Percentiles rank a stretch among this genome's conserved stretches.
Evolutionary conservation across 2,797 vertebrate species (phyloP).

Genomic region (Cyclopterus lumpus): DNA sequence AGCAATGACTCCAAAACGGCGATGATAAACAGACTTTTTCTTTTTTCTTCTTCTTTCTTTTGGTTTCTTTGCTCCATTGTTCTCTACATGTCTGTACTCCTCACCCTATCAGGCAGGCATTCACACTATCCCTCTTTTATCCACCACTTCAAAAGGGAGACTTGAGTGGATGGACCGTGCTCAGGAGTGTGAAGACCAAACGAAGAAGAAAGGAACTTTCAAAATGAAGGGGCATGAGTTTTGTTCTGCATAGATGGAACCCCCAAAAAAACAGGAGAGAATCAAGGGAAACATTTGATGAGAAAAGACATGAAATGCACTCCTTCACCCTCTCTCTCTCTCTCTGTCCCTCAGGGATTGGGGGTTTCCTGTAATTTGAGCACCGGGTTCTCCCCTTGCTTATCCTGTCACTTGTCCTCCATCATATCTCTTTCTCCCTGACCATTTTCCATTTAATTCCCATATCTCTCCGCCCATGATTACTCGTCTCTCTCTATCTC

Average conservation of each 20-base stretch:
- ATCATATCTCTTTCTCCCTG: constrained; percentile 48
- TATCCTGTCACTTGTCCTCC: constrained; percentile 64
- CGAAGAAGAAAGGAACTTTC: constrained; percentile 65
- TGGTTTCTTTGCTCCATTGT: constrained; percentile 66
- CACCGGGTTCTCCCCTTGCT: constrained; percentile 59
- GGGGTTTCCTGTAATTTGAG: constrained; percentile 79
- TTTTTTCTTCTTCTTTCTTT: constrained; percentile 34
- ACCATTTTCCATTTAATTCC: constrained; percentile 36
- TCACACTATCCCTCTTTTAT: constrained; percentile 67
- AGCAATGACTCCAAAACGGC: constrained; percentile 56
- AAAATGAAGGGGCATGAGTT: constrained; percentile 46
- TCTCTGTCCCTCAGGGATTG: constrained; percentile 50
- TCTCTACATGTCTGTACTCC: constrained; percentile 61
- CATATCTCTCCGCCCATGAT: constrained; percentile 16
- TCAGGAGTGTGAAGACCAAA: constrained; percentile 57
- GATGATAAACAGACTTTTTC: constrained; percentile 65
- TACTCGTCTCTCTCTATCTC: constrained; percentile 16
- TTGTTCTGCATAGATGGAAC: constrained; percentile 54
- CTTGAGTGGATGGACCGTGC: constrained; percentile 61
- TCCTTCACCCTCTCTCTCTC: constrained; percentile 26
- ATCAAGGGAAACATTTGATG: constrained; percentile 36
- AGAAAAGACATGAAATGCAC: constrained; percentile 54
- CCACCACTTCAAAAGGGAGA: constrained; percentile 75
- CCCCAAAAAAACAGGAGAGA: constrained; percentile 36
- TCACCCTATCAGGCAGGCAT: constrained; percentile 66